phyloP scores from a whole-genome alignment of 1,140 invertebrate species.

The Heterodera schachtii region DNA sequence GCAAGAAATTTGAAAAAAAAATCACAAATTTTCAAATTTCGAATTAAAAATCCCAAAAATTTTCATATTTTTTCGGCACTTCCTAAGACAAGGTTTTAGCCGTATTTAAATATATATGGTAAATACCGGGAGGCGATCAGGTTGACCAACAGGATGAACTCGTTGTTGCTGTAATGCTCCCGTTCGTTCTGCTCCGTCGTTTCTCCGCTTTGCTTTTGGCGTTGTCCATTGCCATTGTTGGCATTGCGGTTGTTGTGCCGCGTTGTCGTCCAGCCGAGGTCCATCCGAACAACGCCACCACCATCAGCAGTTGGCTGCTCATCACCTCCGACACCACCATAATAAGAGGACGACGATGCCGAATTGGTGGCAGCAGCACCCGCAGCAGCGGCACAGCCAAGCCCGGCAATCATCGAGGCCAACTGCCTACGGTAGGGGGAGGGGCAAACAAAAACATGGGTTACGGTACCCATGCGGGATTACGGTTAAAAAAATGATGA shows the following conservation, averaged over 20 bases:
- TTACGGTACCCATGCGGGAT: too few relatives aligned
- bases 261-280: conserved; percentile 39
- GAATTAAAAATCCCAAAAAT: too few relatives aligned
- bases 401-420: conserved; percentile 29
- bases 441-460: not conserved
- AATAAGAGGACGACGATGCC: too few relatives aligned
- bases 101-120: too few relatives aligned
- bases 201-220: not conserved
- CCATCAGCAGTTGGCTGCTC: conserved; percentile 4
- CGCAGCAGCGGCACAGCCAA: not conserved
- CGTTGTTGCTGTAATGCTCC: conserved; percentile 19
- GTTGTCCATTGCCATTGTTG: not conserved
- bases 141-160: conserved; percentile 54
- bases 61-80: too few relatives aligned
- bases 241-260: conserved; percentile 31
- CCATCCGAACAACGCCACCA: conserved; percentile 49
- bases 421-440: conserved; percentile 22
- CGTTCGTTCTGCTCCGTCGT: not conserved
- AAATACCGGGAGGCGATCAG: conserved; percentile 48
- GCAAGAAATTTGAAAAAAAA: not conserved
- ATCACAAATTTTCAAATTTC: too few relatives aligned
- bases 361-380: too few relatives aligned
- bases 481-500: too few relatives aligned
- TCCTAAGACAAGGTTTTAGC: too few relatives aligned
- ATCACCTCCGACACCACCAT: too few relatives aligned